Percentiles rank a stretch among this genome's conserved stretches.
phyloP scores from a whole-genome alignment of 2,113 vertebrate genomes.

The Panurus biarmicus region DNA sequence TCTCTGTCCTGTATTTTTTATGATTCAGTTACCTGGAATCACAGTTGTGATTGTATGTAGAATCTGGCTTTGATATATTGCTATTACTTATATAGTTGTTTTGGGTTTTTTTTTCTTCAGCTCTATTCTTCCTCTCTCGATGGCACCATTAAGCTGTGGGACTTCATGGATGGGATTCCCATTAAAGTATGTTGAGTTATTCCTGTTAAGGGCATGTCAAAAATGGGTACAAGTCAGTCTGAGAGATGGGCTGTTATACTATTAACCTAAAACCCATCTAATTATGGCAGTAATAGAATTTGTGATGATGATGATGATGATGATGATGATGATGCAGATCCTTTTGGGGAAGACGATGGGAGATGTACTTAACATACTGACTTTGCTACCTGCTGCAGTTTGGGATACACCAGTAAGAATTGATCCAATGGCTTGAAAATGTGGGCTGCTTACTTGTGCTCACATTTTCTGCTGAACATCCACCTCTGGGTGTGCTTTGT shows the following conservation, averaged over 20 bases:
- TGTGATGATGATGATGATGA: background rate
- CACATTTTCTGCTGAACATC: background rate
- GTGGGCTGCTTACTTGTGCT: background rate
- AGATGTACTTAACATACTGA: background rate
- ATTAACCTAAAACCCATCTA: background rate
- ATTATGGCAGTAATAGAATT: background rate
- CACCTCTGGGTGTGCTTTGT: background rate
- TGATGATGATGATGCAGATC: background rate
- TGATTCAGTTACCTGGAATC: background rate
- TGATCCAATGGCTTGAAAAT: background rate
- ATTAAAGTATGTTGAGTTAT: slow-evolving; percentile 83
- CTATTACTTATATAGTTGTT: background rate
- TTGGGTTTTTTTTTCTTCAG: slow-evolving; percentile 58
- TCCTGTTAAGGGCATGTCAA: background rate
- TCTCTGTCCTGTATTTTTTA: background rate
- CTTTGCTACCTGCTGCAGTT: background rate
- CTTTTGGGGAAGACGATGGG: background rate
- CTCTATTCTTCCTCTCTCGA: slow-evolving; percentile 86
- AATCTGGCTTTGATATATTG: background rate
- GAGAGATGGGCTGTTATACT: background rate
- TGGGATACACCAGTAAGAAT: background rate
- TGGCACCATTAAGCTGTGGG: slow-evolving; percentile 92
- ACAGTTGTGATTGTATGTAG: background rate
- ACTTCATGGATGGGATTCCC: slow-evolving; percentile 90
- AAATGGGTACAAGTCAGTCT: background rate